A percentile compares a stretch with the other conserved stretches of the same genome.
Evolutionary conservation across 1,140 invertebrate genomes (phyloP).

Genomic region (Pteromalus puparum): DNA sequence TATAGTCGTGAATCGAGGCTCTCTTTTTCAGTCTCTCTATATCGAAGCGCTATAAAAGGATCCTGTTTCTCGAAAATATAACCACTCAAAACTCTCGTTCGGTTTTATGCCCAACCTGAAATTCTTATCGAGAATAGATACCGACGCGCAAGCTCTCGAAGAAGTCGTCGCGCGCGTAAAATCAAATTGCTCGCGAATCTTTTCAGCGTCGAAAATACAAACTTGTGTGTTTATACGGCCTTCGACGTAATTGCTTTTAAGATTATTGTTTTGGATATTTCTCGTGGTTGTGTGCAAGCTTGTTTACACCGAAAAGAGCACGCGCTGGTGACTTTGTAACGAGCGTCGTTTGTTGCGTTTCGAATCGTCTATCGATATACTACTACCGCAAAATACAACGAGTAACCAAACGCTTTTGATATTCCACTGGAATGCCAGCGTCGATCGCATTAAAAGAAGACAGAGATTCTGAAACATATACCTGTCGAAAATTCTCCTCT

Average conservation of each 20-base stretch:
- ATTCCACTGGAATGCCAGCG: not conserved
- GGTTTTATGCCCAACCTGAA: constrained; percentile 33
- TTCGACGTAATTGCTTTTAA: not conserved
- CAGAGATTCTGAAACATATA: not conserved
- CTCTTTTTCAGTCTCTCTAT: not conserved
- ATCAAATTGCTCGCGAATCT: constrained; percentile 36
- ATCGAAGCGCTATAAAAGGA: constrained; percentile 6
- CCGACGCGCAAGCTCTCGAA: not conserved
- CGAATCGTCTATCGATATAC: too few relatives aligned
- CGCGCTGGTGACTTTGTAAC: too few relatives aligned
- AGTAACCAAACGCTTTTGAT: not conserved
- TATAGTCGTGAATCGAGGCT: not conserved
- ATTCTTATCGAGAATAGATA: constrained; percentile 33
- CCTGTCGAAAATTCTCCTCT: not conserved
- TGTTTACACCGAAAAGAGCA: not conserved
- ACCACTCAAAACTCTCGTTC: constrained; percentile 34
- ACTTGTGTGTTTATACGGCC: not conserved
- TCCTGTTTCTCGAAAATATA: constrained; percentile 36
- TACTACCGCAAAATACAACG: not conserved
- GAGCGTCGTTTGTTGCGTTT: too few relatives aligned
- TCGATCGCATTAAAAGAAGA: not conserved
- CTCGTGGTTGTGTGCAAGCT: not conserved
- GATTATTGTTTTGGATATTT: not conserved
- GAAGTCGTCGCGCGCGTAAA: not conserved
- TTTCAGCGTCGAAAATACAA: not conserved